Base-by-base conservation (phyloP, 1,140 invertebrate species). In the Brachionus rotundiformis region DNA sequence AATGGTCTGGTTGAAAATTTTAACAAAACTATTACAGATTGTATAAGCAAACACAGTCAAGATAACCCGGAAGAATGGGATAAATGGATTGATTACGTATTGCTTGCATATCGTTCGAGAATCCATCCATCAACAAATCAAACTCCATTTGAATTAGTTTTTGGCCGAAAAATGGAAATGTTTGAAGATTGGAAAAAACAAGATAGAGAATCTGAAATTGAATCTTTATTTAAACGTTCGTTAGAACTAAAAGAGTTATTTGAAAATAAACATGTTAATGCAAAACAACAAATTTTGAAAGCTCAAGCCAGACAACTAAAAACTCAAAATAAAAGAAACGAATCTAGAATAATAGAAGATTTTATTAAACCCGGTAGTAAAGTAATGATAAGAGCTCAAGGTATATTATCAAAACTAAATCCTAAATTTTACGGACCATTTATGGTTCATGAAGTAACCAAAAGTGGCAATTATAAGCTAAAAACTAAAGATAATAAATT, bases 41-140 rank as follows among this genome's bases (percentile, higher is more conserved):
- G 33, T 8, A 36, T 36, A 8, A 36, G 33, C 33, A 36, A 36
- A 36, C 33, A 36, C 33, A 36, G 33, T 36, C 33, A 36, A 36
- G 8, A 5, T 5, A 36, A 36, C 33, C 33, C 33, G 3, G 33
- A 36, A 36, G 33, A 36, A 36, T 36, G 33, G 3, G 33, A 36
- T 36, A 36, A 36, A 36, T 36, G 33, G 33, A 36, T 36, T 36
- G 3, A 36, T 39, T 83, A 82, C 7, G 36, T 85, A 19, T 47
- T 84, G 7, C 85, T 86, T 82, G 84, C 86, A 0, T 86, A 86
- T 49, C 81, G 84, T 10, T 82, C 83, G 27, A 82, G 82, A 82
- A 82, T 16, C 11, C 84, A 85, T 27, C 83, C 82, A 33, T 83
- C 82, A 77, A 31, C 82, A 8, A 83, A 82, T 1, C 85, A 85